Base-by-base conservation (phyloP, 2,797 vertebrate genomes). In the Argentina silus region DNA sequence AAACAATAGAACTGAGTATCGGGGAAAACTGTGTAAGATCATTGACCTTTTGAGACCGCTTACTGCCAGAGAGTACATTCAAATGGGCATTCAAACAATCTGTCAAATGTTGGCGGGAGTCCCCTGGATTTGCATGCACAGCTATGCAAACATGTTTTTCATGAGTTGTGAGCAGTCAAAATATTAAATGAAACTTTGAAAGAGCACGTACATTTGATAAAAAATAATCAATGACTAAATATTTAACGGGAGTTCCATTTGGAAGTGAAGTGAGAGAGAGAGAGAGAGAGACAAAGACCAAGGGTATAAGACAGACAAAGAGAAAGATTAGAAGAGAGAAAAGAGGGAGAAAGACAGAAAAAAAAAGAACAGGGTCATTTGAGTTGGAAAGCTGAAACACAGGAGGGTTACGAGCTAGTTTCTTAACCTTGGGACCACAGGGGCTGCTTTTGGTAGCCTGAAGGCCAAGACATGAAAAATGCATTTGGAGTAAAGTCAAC, bases 401-500 rank as follows among this genome's bases (percentile, higher is more conserved):
- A 82, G 59, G 48, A 75, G 80, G 55, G 7, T 64, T 77, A 55
- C 21, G 11, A 50, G 50, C 21, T 23, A 21, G 63, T 80, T 85
- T 68, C 77, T 74, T 78, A 79, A 84, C 79, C 78, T 78, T 69
- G 57, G 70, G 70, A 80, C 74, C 70, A 71, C 64, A 51, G 67
- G 74, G 50, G 70, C 62, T 60, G 36, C 14, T 57, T 57, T 73
- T 70, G 48, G 57, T 70, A 45, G 69, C 73, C 79, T 83, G 69
- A 57, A 74, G 71, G 77, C 73, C 61, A 67, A 64, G 70, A 73
- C 76, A 79, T 84, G 70, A 83, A 84, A 83, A 79, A 83, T 77
- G 15, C 60, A 83, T 83, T 70, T 63, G 44, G 74, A 78, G 77
- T 79, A 79, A 79, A 86, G 70, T 72, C 55, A 50, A 78, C 63